Evolutionary conservation across 2,797 vertebrate genomes (phyloP), one percentile per base, ranked within the genome.

Genomic region (Pogonophryne albipinna): DNA sequence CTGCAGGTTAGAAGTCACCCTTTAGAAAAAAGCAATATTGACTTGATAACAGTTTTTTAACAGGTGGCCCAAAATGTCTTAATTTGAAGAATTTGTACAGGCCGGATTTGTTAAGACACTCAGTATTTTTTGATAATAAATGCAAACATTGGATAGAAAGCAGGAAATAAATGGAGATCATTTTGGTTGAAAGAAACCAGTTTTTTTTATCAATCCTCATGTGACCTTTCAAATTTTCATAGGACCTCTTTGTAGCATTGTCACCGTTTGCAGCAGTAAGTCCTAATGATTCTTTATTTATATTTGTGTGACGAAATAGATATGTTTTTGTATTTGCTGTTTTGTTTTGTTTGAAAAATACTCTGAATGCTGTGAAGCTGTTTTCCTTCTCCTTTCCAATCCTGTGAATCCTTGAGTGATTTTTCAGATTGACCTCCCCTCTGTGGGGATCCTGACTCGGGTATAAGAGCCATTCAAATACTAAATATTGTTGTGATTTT

Each of bases 361-460:
- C 42, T 20, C 19, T 2, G 7, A 23, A 14, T 31, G 46, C n/a
- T 6, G n/a, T 17, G 4, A 9, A 14, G 19, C 14, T 15, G 38
- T 51, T 9, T 15, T 23, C 23, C 3, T 17, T 46, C 8, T 23
- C 31, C 41, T 27, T 55, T 7, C 14, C 20, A 13, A 57, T 58
- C 38, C 38, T 13, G 10, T 31, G 61, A 47, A 78, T 75, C 55
- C 1, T 8, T 27, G 4, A 7, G 31, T 67, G 66, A 78, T 63
- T 50, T 61, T n/a, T 56, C n/a, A 41, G 53, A 15, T 67, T 68
- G 34, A 49, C 10, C 19, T 56, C 58, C 78, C 59, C 49, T 47
- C 20, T 10, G 52, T 2, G 66, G 67, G 45, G 74, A 58, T 17
- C 61, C 52, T 31, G 38, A 51, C 47, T 38, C 27, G 4, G 4